phyloP scores from a whole-genome alignment of 2,113 vertebrate species.

The Paradisaea rubra region DNA sequence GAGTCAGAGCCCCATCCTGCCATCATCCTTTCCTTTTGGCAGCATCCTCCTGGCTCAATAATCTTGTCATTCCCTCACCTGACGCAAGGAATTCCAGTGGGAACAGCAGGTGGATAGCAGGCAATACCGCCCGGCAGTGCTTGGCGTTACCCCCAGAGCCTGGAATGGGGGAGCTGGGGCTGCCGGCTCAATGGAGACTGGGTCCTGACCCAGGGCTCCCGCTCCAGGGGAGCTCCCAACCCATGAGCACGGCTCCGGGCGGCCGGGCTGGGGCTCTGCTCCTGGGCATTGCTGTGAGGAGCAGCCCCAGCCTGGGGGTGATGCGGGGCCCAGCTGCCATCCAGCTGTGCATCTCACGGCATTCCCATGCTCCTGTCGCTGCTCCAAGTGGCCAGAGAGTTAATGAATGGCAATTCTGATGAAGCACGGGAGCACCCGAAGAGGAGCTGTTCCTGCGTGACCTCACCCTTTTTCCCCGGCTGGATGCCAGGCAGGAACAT shows the following conservation, averaged over 20 bases:
- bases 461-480: conserved; percentile 13
- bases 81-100: background rate
- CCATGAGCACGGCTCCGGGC: rapidly evolving
- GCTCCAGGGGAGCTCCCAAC: rapidly evolving
- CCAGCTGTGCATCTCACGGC: rapidly evolving
- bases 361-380: rapidly evolving
- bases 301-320: rapidly evolving
- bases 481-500: conserved; percentile 19
- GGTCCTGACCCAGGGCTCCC: background rate
- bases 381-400: background rate
- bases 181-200: background rate
- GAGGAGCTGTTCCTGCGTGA: conserved; percentile 35
- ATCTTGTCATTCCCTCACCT: background rate
- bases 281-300: rapidly evolving
- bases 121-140: background rate
- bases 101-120: background rate
- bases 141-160: background rate
- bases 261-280: background rate
- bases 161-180: background rate
- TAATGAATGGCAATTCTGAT: background rate
- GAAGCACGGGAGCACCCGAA: background rate
- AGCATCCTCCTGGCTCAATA: background rate
- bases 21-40: background rate
- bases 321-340: rapidly evolving
- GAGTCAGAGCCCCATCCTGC: too few species aligned